Evolutionary conservation across 64 coral and sea anemone genomes (phyloP).

Genomic region (Stichodactyla mertensii): DNA sequence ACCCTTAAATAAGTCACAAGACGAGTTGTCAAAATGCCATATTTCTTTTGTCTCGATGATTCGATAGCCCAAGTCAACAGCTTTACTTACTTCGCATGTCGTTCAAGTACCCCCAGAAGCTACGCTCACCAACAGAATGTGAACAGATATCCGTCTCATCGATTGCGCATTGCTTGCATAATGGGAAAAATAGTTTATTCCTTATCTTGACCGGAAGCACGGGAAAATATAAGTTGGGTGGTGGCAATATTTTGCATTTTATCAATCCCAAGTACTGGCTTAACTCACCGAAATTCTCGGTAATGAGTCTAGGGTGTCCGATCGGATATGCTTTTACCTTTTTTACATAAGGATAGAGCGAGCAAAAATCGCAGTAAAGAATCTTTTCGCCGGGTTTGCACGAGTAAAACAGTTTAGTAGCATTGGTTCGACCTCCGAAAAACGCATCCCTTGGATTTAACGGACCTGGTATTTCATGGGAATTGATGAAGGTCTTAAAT

Average conservation of each 20-base stretch:
- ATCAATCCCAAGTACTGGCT: no score
- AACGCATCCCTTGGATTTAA: slow-evolving; percentile 4
- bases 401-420: not conserved
- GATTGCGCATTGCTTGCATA: no score
- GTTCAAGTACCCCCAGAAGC: not conserved
- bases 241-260: no score
- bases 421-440: not conserved
- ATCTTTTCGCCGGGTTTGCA: not conserved
- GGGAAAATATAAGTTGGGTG: no score
- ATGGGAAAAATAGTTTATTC: no score
- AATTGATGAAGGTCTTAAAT: not conserved
- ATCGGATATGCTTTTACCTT: not conserved
- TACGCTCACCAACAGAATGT: no score
- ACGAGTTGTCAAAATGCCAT: slow-evolving; percentile 15
- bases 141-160: no score
- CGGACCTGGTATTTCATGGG: not conserved
- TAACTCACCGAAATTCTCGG: no score
- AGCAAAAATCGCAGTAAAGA: not conserved
- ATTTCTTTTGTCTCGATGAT: slow-evolving; percentile 20
- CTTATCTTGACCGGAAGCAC: no score
- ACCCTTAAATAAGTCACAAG: not conserved
- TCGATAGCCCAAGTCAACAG: not conserved
- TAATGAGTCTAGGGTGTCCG: slow-evolving; percentile 10
- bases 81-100: not conserved
- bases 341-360: slow-evolving; percentile 5